Conservation (phyloP, 2,888 invertebrate species). For the Pogonocherus hispidulus region DNA sequence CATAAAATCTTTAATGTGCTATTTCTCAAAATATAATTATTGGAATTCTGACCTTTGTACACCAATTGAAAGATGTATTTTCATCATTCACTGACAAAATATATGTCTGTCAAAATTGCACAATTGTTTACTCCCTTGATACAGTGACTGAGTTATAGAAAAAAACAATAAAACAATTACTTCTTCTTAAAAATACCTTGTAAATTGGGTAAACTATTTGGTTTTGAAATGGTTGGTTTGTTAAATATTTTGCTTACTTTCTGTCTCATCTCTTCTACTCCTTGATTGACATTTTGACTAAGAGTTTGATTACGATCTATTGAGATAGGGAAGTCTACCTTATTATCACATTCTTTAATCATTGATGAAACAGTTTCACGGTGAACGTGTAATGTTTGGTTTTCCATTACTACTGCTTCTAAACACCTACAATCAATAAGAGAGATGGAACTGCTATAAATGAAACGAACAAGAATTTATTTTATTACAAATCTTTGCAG, state of each 20-base stretch:
- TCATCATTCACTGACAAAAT: too few species aligned
- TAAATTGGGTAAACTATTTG: conserved; percentile 65
- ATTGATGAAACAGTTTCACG: conserved; percentile 70
- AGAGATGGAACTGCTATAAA: too few species aligned
- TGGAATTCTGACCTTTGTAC: too few species aligned
- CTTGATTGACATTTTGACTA: conserved; percentile 69
- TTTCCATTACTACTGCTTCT: conserved; percentile 69
- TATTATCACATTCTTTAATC: conserved; percentile 71
- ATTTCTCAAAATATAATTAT: too few species aligned
- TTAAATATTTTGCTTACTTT: conserved; percentile 74
- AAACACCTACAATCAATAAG: conserved; percentile 63
- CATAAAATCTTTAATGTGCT: too few species aligned
- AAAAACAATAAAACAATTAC: conserved; percentile 48
- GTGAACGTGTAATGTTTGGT: conserved; percentile 68
- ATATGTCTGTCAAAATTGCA: too few species aligned
- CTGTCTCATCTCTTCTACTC: conserved; percentile 75
- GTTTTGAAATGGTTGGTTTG: conserved; percentile 65
- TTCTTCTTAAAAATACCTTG: conserved; percentile 70
- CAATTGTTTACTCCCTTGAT: not conserved
- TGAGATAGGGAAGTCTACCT: conserved; percentile 58
- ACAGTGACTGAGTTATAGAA: not conserved
- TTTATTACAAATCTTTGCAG: too few species aligned
- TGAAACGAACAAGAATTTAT: too few species aligned
- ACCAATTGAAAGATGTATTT: too few species aligned
- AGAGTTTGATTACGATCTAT: conserved; percentile 52